A percentile compares a stretch with the other conserved stretches of the same genome.
Evolutionary conservation across 1,140 invertebrate species (phyloP).

Genomic region (Cephus cinctus): DNA sequence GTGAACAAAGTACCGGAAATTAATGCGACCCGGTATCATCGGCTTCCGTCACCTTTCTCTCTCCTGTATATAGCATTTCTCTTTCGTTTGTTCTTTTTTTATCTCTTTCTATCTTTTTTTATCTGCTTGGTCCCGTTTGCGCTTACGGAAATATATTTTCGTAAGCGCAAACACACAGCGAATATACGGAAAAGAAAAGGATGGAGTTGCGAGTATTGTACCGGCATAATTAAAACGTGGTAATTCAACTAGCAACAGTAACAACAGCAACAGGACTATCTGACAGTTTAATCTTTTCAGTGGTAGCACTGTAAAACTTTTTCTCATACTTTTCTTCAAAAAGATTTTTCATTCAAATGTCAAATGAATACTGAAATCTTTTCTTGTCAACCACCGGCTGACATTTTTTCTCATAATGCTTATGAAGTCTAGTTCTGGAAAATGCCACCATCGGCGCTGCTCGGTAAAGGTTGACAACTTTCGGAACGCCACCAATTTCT

Average conservation of each 20-base stretch:
- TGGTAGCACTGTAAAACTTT: too few relatives aligned
- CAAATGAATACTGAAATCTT: too few relatives aligned
- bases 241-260: conserved; percentile 2
- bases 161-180: not conserved
- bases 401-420: too few relatives aligned
- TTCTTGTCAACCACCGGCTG: too few relatives aligned
- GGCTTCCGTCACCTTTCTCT: too few relatives aligned
- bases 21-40: conserved; percentile 8
- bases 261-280: not conserved
- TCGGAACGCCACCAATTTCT: too few relatives aligned
- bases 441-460: too few relatives aligned
- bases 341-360: too few relatives aligned
- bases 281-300: not conserved
- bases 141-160: not conserved
- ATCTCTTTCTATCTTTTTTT: conserved; percentile 4
- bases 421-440: too few relatives aligned
- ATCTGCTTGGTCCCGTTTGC: not conserved
- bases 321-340: too few relatives aligned
- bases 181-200: not conserved
- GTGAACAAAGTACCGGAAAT: conserved; percentile 13
- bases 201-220: not conserved
- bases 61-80: not conserved
- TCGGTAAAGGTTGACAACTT: too few relatives aligned
- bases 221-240: too few relatives aligned
- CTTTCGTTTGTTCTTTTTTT: not conserved